Conservation (phyloP, 2,888 invertebrate species). For the Bombylius major region DNA sequence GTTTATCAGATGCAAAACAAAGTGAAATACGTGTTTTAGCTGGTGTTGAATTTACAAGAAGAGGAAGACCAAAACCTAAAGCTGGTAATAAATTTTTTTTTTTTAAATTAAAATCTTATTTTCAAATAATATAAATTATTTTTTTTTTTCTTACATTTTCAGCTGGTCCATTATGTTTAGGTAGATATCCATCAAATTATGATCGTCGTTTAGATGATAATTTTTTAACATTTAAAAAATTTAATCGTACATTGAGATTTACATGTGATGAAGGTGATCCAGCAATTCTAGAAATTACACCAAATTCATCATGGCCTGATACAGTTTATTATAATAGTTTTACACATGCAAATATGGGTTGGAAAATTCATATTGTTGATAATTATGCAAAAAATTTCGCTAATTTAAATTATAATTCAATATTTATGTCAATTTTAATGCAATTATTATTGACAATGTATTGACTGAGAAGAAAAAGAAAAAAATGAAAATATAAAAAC, state of each 20-base stretch:
- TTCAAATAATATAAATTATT: not conserved
- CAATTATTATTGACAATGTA: not conserved
- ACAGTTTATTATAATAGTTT: constrained; percentile 87
- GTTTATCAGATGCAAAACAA: constrained; percentile 55
- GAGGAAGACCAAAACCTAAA: constrained; percentile 66
- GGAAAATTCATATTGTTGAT: constrained; percentile 84
- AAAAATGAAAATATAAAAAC: not conserved
- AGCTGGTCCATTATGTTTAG: constrained; percentile 70
- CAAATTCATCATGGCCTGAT: constrained; percentile 85
- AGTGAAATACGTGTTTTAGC: constrained; percentile 60
- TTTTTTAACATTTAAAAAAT: constrained; percentile 68
- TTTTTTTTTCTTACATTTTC: constrained; percentile 10
- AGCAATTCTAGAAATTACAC: constrained; percentile 63
- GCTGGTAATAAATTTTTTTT: constrained; percentile 40
- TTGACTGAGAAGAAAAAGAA: not conserved
- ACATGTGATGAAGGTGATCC: constrained; percentile 60
- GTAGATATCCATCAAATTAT: constrained; percentile 47
- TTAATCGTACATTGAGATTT: constrained; percentile 61
- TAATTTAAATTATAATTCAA: not conserved
- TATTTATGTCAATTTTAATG: not conserved
- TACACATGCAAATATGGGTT: constrained; percentile 89
- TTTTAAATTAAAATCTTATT: not conserved
- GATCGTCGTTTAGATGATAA: constrained; percentile 70
- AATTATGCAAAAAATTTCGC: constrained; percentile 29
- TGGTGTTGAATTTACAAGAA: constrained; percentile 68